A percentile compares a stretch with the other conserved stretches of the same genome.
These are phyloP conservation scores for Erpobdella octoculata DNA, from an alignment of 2,888 invertebrate species.

Conservation along the genomic window DNA sequence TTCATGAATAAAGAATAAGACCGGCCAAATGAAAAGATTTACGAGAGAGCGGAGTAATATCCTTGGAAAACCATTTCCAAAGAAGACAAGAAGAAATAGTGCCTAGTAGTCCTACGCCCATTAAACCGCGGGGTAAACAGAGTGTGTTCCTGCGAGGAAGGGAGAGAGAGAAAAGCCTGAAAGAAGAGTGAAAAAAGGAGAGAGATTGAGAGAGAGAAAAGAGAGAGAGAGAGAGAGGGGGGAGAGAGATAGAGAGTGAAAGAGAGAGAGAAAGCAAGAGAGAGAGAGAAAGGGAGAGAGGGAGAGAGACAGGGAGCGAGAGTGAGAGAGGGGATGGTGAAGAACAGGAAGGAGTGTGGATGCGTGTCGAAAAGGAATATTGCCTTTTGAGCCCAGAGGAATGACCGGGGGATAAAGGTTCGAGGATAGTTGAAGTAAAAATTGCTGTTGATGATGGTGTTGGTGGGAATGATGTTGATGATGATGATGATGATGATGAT, in stretches of 20 bases:
- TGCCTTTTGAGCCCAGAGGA: conserved; percentile 9
- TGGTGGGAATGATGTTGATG: neutral
- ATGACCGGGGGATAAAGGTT: neutral
- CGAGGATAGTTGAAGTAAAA: neutral
- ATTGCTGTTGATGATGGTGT: conserved; percentile 7
- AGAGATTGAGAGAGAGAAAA: too few species aligned
- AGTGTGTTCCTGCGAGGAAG: too few species aligned
- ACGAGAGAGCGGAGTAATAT: conserved; percentile 6
- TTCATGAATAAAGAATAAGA: conserved; percentile 20
- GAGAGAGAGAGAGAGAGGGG: too few species aligned
- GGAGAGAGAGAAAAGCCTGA: neutral
- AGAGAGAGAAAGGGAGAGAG: too few species aligned
- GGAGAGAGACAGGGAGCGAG: too few species aligned
- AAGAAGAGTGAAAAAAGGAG: too few species aligned
- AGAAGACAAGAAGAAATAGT: conserved; percentile 10
- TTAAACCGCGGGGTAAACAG: conserved; percentile 9
- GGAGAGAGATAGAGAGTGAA: too few species aligned
- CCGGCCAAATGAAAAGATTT: conserved; percentile 17
- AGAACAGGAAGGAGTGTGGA: neutral
- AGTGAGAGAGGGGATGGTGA: too few species aligned
- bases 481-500: neutral
- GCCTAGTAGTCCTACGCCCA: conserved; percentile 4
- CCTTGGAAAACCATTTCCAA: conserved; percentile 10
- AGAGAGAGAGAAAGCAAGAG: too few species aligned
- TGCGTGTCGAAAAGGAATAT: neutral